Conservation (phyloP, 2,888 invertebrate genomes). For the Periphyllus acericola region DNA sequence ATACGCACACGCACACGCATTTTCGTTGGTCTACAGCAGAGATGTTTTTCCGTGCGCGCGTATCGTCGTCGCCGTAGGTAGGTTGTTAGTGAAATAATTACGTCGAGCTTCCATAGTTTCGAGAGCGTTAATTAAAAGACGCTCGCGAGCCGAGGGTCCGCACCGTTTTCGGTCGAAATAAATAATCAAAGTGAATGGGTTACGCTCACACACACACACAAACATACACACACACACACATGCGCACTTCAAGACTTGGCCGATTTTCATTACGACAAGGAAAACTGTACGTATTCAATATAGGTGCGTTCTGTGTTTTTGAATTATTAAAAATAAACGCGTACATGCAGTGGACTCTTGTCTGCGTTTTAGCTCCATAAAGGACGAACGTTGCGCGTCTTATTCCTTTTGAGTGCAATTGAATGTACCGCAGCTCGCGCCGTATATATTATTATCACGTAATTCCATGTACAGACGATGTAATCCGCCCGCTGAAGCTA, state of each 20-base stretch:
- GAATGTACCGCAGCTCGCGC: not conserved
- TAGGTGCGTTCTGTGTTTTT: not conserved
- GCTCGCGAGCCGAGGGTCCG: not conserved
- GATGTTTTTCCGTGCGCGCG: conserved; percentile 11
- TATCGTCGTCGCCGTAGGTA: not conserved
- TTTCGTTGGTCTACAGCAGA: not conserved
- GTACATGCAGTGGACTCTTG: not conserved
- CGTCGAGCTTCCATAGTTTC: not conserved
- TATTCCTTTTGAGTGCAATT: conserved; percentile 34
- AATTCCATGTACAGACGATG: not conserved
- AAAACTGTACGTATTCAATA: not conserved
- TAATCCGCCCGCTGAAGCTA: not conserved
- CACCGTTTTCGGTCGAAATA: conserved; percentile 21
- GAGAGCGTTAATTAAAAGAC: conserved; percentile 47
- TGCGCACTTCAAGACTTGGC: not conserved
- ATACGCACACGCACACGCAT: not conserved
- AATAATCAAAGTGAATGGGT: conserved; percentile 50
- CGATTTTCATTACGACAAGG: conserved; percentile 29
- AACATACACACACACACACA: not conserved
- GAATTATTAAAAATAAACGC: conserved; percentile 50
- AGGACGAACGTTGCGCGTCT: not conserved
- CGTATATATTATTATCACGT: not conserved
- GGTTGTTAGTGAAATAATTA: conserved; percentile 3
- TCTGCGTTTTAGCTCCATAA: conserved; percentile 10
- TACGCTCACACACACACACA: not conserved